These are phyloP conservation scores for Coptodon bakossiorum DNA, from an alignment of 2,113 vertebrate genomes.

Conservation along the genomic window DNA sequence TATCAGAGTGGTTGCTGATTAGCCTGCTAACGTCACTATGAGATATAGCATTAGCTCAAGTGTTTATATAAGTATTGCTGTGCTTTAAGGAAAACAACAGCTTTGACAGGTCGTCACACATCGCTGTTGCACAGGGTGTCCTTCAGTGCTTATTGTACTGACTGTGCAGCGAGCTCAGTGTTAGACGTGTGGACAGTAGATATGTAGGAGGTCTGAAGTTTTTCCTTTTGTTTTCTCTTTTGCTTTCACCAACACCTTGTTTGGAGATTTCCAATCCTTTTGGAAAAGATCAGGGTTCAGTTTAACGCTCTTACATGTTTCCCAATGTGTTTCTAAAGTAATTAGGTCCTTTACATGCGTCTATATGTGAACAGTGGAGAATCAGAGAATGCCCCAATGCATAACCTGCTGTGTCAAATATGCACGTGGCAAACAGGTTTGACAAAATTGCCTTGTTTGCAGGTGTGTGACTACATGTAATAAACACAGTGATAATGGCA, in stretches of 20 bases:
- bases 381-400: neutral
- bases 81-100: neutral
- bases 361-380: neutral
- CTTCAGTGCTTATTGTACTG: neutral
- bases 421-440: neutral
- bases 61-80: neutral
- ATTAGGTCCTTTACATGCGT: neutral
- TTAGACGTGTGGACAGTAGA: neutral
- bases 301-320: neutral
- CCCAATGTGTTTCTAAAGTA: neutral
- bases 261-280: accelerated
- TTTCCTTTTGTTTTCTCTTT: neutral
- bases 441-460: neutral
- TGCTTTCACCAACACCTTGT: neutral
- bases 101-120: neutral
- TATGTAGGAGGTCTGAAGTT: neutral
- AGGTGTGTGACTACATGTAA: neutral
- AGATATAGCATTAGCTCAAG: neutral
- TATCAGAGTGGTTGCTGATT: no score
- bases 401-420: neutral
- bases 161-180: neutral
- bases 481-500: neutral
- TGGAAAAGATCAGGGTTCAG: neutral
- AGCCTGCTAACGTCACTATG: neutral
- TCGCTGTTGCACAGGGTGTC: neutral